phyloP scores from a whole-genome alignment of 1,140 invertebrate genomes.

The Cydia strobilella region DNA sequence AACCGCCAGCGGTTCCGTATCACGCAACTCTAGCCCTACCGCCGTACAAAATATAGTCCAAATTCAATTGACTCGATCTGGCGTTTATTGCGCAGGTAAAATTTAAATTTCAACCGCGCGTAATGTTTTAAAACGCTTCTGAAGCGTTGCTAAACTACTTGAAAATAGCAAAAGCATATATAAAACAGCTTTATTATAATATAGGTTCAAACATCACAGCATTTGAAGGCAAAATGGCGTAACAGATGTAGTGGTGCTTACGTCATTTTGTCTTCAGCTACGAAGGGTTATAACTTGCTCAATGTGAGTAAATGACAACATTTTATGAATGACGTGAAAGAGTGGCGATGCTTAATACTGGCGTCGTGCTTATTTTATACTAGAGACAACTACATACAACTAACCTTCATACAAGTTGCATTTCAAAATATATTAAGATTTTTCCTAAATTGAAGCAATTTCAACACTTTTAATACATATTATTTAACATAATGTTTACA shows the following conservation, averaged over 20 bases:
- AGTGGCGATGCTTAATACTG: slow-evolving; percentile 22
- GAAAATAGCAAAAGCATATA: neutral
- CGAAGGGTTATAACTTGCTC: slow-evolving; percentile 11
- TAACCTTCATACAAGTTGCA: neutral
- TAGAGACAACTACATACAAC: neutral
- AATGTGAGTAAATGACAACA: neutral
- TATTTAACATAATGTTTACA: too few relatives aligned
- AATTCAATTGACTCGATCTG: slow-evolving; percentile 24
- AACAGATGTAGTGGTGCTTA: neutral
- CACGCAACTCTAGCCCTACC: neutral
- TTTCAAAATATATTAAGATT: too few relatives aligned
- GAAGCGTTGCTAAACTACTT: neutral
- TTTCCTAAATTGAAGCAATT: too few relatives aligned
- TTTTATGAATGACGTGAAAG: neutral
- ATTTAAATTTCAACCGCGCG: slow-evolving; percentile 4
- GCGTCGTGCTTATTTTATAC: neutral
- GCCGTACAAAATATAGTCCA: slow-evolving; percentile 14
- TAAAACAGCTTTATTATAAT: neutral
- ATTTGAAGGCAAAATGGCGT: neutral
- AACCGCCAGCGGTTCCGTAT: neutral
- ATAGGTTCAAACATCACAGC: slow-evolving; percentile 15
- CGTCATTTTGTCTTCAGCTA: neutral
- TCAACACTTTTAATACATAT: too few relatives aligned
- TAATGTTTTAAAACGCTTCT: neutral
- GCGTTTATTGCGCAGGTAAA: neutral